Base-by-base conservation (phyloP, 2,797 vertebrate species). In the Enteromius argenteus region DNA sequence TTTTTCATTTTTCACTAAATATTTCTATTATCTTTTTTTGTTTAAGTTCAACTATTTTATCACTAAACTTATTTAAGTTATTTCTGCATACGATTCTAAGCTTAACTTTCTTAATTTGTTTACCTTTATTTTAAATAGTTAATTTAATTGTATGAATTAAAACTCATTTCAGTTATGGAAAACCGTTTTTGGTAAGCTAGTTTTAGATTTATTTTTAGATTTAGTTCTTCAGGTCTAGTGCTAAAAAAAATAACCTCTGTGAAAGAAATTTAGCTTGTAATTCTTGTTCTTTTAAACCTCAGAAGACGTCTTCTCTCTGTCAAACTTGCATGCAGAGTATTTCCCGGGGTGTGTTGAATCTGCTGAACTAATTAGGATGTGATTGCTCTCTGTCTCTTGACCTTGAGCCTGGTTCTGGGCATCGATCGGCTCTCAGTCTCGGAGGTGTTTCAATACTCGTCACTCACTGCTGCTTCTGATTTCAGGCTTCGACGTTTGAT, bases 401-500 rank as follows among this genome's bases (percentile, higher is more conserved):
- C 44, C 53, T 64, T 74, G 71, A 82, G 49, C 17, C 76, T 79
- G 11, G 35, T 73, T 60, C 21, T 14, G 21, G 5, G 30, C 49
- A 56, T 74, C 10, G 58, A 79, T 79, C 27, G 21, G 17, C 10
- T 58, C 21, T 62, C 35, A 17, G 56, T 62, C 14, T 77, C 23
- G 56, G 9, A 32, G 64, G 79, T 11, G 3, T 37, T 19, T 67
- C 17, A 68, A 10, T 13, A 8, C n/a, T 35, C 32, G 6, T 9
- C 73, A 30, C 37, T 77, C 74, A 17, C 44, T 19, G 69, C 30
- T 32, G 46, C 46, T 51, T 27, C 46, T 79, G 77, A 79, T 79
- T 49, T 79, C 42, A 79, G 30, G 77, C 60, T 79, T 64, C 62
- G 37, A 44, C 15, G 42, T 30, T 46, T 79, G 60, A 79, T 74